Evolutionary conservation across 1,140 invertebrate genomes (phyloP).

Genomic region (Bombus ignitus): DNA sequence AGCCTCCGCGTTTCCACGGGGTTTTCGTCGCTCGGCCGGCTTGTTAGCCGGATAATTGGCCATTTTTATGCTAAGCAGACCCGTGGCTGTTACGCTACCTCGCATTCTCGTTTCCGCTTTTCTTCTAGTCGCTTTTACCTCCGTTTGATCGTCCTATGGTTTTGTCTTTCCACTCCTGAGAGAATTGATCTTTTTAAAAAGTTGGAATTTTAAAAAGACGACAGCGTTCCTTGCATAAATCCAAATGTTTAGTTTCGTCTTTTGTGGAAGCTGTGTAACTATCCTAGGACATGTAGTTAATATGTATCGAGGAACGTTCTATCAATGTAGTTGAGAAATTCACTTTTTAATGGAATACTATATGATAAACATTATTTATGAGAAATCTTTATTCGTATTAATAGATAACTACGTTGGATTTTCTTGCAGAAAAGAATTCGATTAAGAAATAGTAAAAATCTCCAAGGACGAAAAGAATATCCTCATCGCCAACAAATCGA

Average conservation of each 20-base stretch:
- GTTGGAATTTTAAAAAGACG: not conserved
- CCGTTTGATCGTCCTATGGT: conserved; percentile 14
- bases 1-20: conserved; percentile 7
- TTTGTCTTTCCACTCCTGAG: not conserved
- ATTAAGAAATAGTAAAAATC: not conserved
- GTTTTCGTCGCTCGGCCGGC: conserved; percentile 60
- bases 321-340: too few relatives aligned
- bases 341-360: too few relatives aligned
- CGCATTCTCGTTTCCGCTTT: conserved; percentile 40
- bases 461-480: not conserved
- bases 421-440: not conserved
- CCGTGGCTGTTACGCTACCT: conserved; percentile 38
- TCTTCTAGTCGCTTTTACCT: conserved; percentile 27
- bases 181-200: not conserved
- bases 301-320: not conserved
- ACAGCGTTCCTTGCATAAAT: not conserved
- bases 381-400: too few relatives aligned
- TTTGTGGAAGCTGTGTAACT: not conserved
- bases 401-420: too few relatives aligned
- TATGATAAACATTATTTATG: too few relatives aligned
- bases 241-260: not conserved
- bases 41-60: conserved; percentile 78
- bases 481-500: not conserved
- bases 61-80: conserved; percentile 78
- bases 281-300: not conserved